Conservation (phyloP, 2,888 invertebrate species). For the Serripes groenlandicus region DNA sequence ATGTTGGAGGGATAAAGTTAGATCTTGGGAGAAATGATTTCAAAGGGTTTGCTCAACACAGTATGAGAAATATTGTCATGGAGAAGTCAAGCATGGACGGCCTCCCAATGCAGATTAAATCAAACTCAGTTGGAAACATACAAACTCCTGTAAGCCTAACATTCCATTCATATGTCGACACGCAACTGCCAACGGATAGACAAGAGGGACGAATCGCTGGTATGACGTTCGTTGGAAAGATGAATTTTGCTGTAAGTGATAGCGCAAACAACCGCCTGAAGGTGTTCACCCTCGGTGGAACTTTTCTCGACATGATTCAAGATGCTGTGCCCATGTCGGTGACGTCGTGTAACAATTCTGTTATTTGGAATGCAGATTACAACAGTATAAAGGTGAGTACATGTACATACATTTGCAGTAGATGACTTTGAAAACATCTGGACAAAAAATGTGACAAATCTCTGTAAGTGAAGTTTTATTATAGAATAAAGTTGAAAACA, state of each 20-base stretch:
- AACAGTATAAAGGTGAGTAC: constrained; percentile 14
- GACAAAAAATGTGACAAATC: too few species aligned
- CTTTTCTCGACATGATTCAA: constrained; percentile 55
- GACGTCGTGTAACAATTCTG: constrained; percentile 45
- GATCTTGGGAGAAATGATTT: not conserved
- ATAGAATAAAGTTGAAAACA: too few species aligned
- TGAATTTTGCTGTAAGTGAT: constrained; percentile 65
- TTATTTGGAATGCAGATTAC: constrained; percentile 45
- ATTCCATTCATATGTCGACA: not conserved
- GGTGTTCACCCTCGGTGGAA: constrained; percentile 57
- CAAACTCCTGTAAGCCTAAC: not conserved
- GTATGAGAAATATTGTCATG: not conserved
- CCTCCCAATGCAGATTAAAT: not conserved
- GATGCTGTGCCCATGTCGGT: constrained; percentile 53
- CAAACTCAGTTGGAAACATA: not conserved
- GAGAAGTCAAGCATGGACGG: not conserved
- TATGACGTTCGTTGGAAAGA: constrained; percentile 12
- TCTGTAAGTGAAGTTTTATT: not conserved
- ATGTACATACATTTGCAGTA: too few species aligned
- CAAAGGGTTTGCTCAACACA: not conserved
- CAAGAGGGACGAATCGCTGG: constrained; percentile 8
- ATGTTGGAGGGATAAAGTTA: not conserved
- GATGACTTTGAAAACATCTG: too few species aligned
- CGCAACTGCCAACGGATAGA: not conserved
- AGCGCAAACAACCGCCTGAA: constrained; percentile 62